Evolutionary conservation across 2,888 invertebrate species (phyloP).

Genomic region (Exocentrus adspersus): DNA sequence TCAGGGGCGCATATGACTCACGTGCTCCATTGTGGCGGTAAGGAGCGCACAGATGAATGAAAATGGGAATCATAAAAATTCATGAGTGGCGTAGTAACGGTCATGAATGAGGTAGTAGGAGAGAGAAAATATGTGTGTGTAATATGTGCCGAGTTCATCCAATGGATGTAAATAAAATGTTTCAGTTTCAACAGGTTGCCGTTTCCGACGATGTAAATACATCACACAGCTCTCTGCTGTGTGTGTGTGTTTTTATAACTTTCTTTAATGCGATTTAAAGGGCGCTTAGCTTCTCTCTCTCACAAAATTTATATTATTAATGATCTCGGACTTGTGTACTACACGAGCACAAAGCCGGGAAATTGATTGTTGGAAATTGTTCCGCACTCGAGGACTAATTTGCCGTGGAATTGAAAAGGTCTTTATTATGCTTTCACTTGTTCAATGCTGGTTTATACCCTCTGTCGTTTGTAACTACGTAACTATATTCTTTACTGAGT

Average conservation of each 20-base stretch:
- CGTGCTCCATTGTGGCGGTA: constrained; percentile 30
- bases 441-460: background rate
- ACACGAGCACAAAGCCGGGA: background rate
- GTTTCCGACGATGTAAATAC: constrained; percentile 49
- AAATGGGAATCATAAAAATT: constrained; percentile 46
- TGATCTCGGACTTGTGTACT: background rate
- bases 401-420: background rate
- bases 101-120: constrained; percentile 49
- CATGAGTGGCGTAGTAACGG: constrained; percentile 43
- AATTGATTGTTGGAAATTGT: constrained; percentile 1
- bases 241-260: constrained; percentile 42
- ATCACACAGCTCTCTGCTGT: too few relatives aligned
- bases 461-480: background rate
- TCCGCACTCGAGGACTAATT: background rate
- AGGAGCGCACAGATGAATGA: constrained; percentile 33
- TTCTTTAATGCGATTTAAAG: constrained; percentile 47
- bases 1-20: constrained; percentile 5
- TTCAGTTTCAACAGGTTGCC: constrained; percentile 55
- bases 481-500: too few relatives aligned
- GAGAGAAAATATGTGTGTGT: constrained; percentile 42
- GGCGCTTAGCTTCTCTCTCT: constrained; percentile 16
- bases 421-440: background rate
- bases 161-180: constrained; percentile 53
- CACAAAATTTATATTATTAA: constrained; percentile 15
- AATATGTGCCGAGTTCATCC: constrained; percentile 46